These are phyloP conservation scores for Globicephala melas DNA, from an alignment of 2,113 vertebrate genomes.

Conservation along the genomic window DNA sequence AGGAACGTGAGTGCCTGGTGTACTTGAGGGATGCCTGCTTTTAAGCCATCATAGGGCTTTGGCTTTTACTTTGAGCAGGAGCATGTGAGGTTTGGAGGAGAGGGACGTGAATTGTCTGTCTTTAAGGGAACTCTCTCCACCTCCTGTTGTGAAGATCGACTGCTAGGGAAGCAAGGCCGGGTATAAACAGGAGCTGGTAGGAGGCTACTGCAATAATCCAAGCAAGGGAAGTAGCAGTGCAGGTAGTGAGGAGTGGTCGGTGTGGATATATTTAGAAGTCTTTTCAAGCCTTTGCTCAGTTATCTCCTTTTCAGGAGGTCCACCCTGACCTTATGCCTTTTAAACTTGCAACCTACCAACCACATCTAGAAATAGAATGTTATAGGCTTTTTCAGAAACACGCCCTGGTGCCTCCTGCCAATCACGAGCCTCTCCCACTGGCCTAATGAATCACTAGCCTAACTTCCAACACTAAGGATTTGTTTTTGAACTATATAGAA, in stretches of 20 bases:
- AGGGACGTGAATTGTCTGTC: accelerated
- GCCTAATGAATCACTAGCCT: background rate
- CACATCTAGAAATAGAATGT: background rate
- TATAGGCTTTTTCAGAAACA: background rate
- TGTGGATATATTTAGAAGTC: background rate
- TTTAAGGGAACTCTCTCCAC: no score
- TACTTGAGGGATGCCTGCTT: accelerated
- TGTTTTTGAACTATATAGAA: background rate
- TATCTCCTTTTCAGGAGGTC: background rate
- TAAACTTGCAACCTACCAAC: accelerated
- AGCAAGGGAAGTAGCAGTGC: background rate
- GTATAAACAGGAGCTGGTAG: accelerated
- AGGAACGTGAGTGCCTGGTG: accelerated
- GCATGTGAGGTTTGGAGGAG: background rate
- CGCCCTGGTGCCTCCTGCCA: no score
- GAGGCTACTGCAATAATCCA: background rate
- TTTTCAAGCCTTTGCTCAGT: background rate
- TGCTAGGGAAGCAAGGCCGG: background rate
- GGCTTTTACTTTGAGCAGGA: background rate
- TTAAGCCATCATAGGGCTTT: background rate
- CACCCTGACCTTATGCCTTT: background rate
- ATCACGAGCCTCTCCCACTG: background rate
- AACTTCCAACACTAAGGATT: background rate
- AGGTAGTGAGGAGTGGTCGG: no score
- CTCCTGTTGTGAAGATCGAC: background rate